Percentiles rank a stretch among this genome's conserved stretches.
Evolutionary conservation across 2,113 vertebrate species (phyloP).

Genomic region (Daboia siamensis): DNA sequence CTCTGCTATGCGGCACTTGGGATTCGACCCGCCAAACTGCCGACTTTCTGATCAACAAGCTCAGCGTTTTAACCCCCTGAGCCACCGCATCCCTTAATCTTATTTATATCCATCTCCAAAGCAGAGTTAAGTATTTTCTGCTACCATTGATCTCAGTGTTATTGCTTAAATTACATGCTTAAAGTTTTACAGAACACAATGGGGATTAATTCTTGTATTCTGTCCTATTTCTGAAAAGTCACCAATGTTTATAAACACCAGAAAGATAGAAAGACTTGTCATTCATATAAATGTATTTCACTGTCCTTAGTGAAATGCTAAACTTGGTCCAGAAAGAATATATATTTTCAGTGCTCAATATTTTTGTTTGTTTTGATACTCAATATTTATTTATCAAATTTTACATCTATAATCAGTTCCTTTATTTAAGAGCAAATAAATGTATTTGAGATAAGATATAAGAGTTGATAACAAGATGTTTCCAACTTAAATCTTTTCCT

Average conservation of each 20-base stretch:
- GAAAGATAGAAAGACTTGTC: not conserved
- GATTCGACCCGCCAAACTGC: no score
- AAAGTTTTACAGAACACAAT: not conserved
- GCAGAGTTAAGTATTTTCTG: not conserved
- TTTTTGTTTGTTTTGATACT: constrained; percentile 53
- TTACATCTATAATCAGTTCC: not conserved
- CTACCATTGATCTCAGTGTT: not conserved
- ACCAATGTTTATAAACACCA: not conserved
- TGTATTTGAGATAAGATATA: not conserved
- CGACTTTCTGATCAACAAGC: no score
- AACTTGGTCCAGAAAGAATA: constrained; percentile 43
- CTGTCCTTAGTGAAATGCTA: constrained; percentile 36
- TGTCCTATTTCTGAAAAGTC: not conserved
- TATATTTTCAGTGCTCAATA: constrained; percentile 53
- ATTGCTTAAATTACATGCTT: not conserved
- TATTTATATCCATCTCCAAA: not conserved
- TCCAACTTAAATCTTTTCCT: not conserved
- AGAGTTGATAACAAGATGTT: not conserved
- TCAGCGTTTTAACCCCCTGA: no score
- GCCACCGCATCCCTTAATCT: no score
- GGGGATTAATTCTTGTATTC: constrained; percentile 1
- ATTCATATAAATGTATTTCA: not conserved
- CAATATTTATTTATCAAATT: constrained; percentile 33
- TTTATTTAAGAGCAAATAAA: not conserved
- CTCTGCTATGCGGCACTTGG: no score